Conservation (phyloP, 2,888 invertebrate species). For the Trissolcus japonicus region DNA sequence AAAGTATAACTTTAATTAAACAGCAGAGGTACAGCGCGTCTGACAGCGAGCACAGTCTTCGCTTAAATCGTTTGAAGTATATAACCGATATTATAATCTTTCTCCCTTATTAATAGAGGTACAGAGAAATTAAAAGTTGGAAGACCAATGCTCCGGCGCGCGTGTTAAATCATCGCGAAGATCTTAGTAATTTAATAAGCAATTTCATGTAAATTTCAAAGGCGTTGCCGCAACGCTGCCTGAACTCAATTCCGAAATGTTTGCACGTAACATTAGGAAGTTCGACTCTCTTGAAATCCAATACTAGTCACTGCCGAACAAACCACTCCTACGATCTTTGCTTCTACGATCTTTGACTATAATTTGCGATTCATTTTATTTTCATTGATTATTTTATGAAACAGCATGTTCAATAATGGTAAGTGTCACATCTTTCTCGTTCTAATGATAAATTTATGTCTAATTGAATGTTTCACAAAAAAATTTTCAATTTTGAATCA, state of each 20-base stretch:
- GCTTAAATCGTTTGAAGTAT: conserved; percentile 33
- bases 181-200: conserved; percentile 74
- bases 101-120: conserved; percentile 63
- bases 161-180: conserved; percentile 72
- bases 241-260: conserved; percentile 58
- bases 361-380: conserved; percentile 29
- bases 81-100: conserved; percentile 41
- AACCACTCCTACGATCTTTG: conserved; percentile 50
- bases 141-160: conserved; percentile 71
- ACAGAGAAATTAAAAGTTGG: conserved; percentile 68
- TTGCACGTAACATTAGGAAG: conserved; percentile 58
- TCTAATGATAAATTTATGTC: too few relatives aligned
- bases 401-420: background rate
- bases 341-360: conserved; percentile 28
- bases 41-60: background rate
- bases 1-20: conserved; percentile 24
- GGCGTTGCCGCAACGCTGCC: conserved; percentile 65
- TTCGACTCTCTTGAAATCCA: conserved; percentile 58
- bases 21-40: background rate
- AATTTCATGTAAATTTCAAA: conserved; percentile 73
- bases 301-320: conserved; percentile 39
- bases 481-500: too few relatives aligned
- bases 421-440: background rate
- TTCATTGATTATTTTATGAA: background rate
- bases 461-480: too few relatives aligned